Evolutionary conservation across 2,888 invertebrate species (phyloP).

Genomic region (Amphipoea oculea): DNA sequence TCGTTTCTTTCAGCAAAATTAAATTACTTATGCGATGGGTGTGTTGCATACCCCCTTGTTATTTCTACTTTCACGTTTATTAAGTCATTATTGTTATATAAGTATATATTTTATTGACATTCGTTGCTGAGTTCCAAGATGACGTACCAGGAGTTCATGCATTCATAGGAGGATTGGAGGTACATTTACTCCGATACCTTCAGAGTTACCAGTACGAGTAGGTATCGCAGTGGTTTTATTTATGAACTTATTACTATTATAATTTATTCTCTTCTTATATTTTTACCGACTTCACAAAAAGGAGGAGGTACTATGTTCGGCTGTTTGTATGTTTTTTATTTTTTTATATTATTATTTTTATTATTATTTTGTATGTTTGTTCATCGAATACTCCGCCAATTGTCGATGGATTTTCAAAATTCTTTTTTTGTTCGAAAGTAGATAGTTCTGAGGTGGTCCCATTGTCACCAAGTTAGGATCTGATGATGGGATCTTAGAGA

Average conservation of each 20-base stretch:
- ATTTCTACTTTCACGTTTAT: constrained; percentile 48
- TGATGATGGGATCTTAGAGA: too few species aligned
- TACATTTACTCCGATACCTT: not conserved
- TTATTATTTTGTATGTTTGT: too few species aligned
- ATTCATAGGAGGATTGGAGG: not conserved
- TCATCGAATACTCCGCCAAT: too few species aligned
- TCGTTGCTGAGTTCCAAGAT: not conserved
- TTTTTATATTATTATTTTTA: too few species aligned
- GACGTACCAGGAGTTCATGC: not conserved
- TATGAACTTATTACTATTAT: not conserved
- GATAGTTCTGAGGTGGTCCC: too few species aligned
- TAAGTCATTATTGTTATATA: constrained; percentile 40
- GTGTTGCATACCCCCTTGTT: constrained; percentile 20
- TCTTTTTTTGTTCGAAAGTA: too few species aligned
- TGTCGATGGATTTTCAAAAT: too few species aligned
- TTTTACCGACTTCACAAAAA: too few species aligned
- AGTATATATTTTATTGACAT: constrained; percentile 17
- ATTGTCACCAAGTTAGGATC: too few species aligned
- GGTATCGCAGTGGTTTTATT: not conserved
- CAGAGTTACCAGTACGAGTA: not conserved
- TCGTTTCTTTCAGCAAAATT: constrained; percentile 81
- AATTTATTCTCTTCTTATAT: not conserved
- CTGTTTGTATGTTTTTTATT: too few species aligned
- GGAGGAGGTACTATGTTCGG: too few species aligned
- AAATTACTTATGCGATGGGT: constrained; percentile 75